Conservation (phyloP, 92 coral and sea anemone species). For the Epizoanthus illoricatus region DNA sequence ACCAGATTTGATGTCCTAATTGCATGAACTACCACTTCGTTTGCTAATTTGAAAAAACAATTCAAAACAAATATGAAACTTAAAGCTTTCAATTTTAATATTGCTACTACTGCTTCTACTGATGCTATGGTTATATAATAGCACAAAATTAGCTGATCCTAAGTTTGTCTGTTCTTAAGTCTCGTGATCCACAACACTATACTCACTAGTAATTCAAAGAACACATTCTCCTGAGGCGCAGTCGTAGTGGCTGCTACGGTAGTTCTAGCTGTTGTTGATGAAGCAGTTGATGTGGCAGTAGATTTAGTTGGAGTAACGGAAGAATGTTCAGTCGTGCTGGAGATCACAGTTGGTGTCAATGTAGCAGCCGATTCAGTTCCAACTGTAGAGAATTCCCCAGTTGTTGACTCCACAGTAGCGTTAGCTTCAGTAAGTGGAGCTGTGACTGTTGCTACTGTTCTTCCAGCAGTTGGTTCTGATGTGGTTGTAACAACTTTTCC, state of each 20-base stretch:
- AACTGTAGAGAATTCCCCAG: neutral
- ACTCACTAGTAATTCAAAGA: constrained; percentile 19
- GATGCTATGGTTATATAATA: too few relatives aligned
- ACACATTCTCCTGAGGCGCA: neutral
- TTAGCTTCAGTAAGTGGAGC: neutral
- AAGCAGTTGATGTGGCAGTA: neutral
- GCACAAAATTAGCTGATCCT: too few relatives aligned
- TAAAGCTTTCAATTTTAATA: too few relatives aligned
- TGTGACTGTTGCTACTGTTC: neutral
- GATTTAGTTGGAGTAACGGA: neutral
- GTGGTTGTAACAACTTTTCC: too few relatives aligned
- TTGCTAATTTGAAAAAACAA: too few relatives aligned
- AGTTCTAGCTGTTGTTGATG: neutral
- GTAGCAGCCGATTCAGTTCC: neutral
- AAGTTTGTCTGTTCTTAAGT: too few relatives aligned
- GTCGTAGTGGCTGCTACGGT: constrained; percentile 6
- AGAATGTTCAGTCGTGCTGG: neutral
- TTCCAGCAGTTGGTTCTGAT: too few relatives aligned
- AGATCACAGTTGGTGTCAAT: neutral
- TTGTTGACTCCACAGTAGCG: neutral
- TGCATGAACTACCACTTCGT: too few relatives aligned
- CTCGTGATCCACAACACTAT: neutral
- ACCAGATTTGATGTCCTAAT: too few relatives aligned
- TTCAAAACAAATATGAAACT: too few relatives aligned
- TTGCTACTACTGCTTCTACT: too few relatives aligned